Conservation (phyloP, 2,797 vertebrate species). For the Xiphorhynchus erythropygius region DNA sequence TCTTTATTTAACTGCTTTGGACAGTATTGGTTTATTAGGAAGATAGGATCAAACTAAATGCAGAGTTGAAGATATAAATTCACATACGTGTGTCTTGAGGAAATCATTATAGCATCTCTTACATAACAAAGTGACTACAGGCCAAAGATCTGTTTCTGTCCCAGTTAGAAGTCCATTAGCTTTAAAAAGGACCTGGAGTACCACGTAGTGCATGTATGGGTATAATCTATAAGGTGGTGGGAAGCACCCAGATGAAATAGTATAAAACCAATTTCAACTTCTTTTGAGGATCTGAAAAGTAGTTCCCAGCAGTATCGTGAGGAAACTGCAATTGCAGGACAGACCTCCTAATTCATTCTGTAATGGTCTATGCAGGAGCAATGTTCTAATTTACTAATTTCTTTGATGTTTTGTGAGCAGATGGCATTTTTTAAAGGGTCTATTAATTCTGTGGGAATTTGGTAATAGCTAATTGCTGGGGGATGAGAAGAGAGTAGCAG, state of each 20-base stretch:
- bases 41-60: background rate
- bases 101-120: background rate
- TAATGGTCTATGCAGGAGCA: background rate
- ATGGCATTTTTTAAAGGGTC: background rate
- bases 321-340: background rate
- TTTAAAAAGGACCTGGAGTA: background rate
- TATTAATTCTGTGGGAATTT: background rate
- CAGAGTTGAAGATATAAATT: background rate
- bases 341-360: background rate
- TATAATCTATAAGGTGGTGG: background rate
- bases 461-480: background rate
- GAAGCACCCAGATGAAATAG: background rate
- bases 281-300: background rate
- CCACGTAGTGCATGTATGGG: fast-evolving
- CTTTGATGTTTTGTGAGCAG: background rate
- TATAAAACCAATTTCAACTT: background rate
- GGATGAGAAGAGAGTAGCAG: background rate
- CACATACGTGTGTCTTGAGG: background rate
- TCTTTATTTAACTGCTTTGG: background rate
- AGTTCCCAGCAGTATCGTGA: background rate
- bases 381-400: background rate
- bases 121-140: background rate
- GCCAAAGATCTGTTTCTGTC: background rate
- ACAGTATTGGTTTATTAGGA: background rate
- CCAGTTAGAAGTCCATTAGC: background rate